Base-by-base conservation (phyloP, 2,888 invertebrate genomes). In the Cataglyphis altisquamis region DNA sequence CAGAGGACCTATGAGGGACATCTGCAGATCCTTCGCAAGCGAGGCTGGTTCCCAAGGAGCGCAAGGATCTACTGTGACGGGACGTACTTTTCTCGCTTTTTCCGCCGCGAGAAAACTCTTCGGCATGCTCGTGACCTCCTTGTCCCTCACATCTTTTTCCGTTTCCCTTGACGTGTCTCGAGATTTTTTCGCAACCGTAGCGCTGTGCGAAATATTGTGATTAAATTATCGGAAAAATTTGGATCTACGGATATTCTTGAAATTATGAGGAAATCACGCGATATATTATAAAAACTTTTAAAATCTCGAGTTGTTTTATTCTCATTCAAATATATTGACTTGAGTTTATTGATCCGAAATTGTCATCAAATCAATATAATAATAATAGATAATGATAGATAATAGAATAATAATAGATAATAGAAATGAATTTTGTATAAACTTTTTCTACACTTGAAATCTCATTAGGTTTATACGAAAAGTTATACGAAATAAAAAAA, bases 61-160 rank as follows among this genome's bases (percentile, higher is more conserved):
- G 82, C 84, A 86, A 18, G 86, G 82, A 48, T 90, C 84, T 29
- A 15, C 62, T 41, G 25, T 9, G 5, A 39, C 45, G n/a, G 36
- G 41, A 70, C 36, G 15, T 3, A 62, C 18, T 18, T 62, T 48
- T 32, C 41, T 72, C 39, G n/a, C 62, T 32, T 60, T 29, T 29
- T 25, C 15, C 32, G 29, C 36, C 25, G 21, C 29, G 21, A 64
- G 25, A 15, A 60, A 45, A 8, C 21, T 68, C 52, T 41, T 63
- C 36, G 55, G 32, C 55, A 25, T 74, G 18, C 64, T 52, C 21
- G 64, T 48, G 48, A 64, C n/a, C 45, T 57, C 36, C 32, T 75
- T 66, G 41, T 45, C 21, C 10, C 57, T 57, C 10, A 45, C 48
- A 12, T 3, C 21, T 15, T 52, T 36, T 55, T 39, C 4, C 52